Percentiles rank a stretch among this genome's conserved stretches.
Evolutionary conservation across 2,113 vertebrate species (phyloP).

Genomic region (Pteropus alecto): DNA sequence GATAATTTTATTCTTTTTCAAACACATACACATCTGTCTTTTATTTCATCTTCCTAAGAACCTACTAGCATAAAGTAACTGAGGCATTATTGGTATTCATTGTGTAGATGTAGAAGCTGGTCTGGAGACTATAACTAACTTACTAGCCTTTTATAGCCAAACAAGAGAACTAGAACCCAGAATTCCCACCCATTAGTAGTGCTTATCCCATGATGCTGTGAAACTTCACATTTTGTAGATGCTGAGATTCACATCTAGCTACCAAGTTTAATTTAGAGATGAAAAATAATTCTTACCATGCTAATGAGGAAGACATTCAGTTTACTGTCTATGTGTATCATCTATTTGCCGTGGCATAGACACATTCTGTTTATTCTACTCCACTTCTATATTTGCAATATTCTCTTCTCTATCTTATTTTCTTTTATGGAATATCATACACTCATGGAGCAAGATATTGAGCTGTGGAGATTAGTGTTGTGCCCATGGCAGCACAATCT

Average conservation of each 20-base stretch:
- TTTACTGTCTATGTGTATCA: neutral
- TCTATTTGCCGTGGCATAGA: neutral
- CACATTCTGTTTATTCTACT: neutral
- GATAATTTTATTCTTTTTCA: conserved; percentile 15
- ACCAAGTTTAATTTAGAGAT: neutral
- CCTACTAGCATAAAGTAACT: neutral
- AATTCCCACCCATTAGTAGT: neutral
- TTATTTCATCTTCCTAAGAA: neutral
- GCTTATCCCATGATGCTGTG: neutral
- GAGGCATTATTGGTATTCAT: neutral
- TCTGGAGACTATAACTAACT: neutral
- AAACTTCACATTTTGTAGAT: neutral
- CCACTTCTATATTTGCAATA: neutral
- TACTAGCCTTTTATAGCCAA: neutral
- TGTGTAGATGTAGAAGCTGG: neutral
- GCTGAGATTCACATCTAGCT: neutral
- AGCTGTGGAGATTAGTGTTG: neutral
- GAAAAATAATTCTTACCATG: neutral
- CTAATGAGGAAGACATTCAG: neutral
- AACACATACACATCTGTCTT: neutral
- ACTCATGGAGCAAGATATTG: neutral
- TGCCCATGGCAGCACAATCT: neutral
- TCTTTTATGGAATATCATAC: neutral
- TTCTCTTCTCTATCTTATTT: neutral
- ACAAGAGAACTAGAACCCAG: neutral